Base-by-base conservation (phyloP, 1,140 invertebrate genomes). In the Conus ventricosus region DNA sequence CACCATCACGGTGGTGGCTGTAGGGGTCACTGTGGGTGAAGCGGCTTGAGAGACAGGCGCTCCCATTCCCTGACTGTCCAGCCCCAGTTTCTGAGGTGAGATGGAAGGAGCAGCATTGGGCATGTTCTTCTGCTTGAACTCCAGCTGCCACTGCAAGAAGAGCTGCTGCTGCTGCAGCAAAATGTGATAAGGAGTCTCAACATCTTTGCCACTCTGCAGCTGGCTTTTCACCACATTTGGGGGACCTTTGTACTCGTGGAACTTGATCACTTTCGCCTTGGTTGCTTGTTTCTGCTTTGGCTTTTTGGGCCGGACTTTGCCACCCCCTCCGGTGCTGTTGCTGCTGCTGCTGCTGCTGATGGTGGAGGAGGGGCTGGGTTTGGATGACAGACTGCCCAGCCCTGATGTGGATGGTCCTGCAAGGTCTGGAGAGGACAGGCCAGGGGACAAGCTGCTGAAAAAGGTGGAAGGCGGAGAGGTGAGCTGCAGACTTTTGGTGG, bases 161-260 rank as follows among this genome's bases (percentile, higher is more conserved):
- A 99, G 96, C 94, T 99, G 98, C 93, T 99, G 98, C 92, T 99
- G 98, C 92, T 99, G 97, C 39, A 99, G 96, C 25, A 99, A 96
- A 84, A 99, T 95, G 93, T 99, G 97, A 94, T 99, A 99, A 15
- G 97, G 97, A 3, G 98, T 98, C 95, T 98, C 98, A 20, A 63
- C 25, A 88, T 57, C 80, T 76, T 86, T 88, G 78, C 27, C 63
- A 75, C 82, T 87, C 80, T 87, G 13, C 6, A 75, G 76, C 82
- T 92, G 91, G 54, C 88, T 98, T 97, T 93, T 98, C 96, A 94
- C 93, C 39, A 97, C 97, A 95, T 97, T 99, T 86, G 98, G 98
- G 75, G 98, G 98, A 86, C 98, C 98, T 96, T 99, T 99, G 95
- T 99, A 99, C 95, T 99, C 99, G 95, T 99, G 98, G 95, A 99